These are phyloP conservation scores for Dioctria rufipes DNA, from an alignment of 2,888 invertebrate genomes.

Conservation along the genomic window DNA sequence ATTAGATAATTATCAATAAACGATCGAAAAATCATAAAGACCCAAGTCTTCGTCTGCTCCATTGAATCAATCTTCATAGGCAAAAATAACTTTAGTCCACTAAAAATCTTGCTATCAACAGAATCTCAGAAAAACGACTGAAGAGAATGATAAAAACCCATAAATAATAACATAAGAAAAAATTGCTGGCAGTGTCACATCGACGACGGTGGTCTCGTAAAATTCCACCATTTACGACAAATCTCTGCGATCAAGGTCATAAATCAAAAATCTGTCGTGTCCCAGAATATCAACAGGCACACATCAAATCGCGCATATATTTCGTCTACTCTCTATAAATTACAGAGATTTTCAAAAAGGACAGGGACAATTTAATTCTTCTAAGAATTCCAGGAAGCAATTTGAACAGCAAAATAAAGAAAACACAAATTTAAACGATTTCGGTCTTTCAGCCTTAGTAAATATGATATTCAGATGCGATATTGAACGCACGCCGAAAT, in stretches of 20 bases:
- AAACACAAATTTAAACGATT: not conserved
- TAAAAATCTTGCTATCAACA: too few relatives aligned
- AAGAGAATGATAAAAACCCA: too few relatives aligned
- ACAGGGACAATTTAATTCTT: constrained; percentile 9
- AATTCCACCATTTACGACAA: not conserved
- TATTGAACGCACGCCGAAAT: constrained; percentile 24
- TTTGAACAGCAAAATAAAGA: not conserved
- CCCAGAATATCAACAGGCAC: constrained; percentile 35
- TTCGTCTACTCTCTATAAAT: constrained; percentile 5
- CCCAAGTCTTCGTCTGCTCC: too few relatives aligned
- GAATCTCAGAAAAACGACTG: too few relatives aligned
- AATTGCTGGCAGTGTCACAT: constrained; percentile 8
- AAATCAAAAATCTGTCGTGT: constrained; percentile 45
- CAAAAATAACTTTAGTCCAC: too few relatives aligned
- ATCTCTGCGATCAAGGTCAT: constrained; percentile 41
- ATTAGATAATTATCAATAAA: too few relatives aligned
- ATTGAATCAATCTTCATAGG: too few relatives aligned
- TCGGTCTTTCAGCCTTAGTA: not conserved
- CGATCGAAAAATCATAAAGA: too few relatives aligned
- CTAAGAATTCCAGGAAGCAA: constrained; percentile 24
- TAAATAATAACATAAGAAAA: not conserved
- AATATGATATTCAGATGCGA: constrained; percentile 30
- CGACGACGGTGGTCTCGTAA: constrained; percentile 17
- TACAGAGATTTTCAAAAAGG: not conserved
- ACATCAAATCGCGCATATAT: too few relatives aligned